Base-by-base conservation (phyloP, 92 coral and sea anemone genomes). In the Palythoa caribaeorum region DNA sequence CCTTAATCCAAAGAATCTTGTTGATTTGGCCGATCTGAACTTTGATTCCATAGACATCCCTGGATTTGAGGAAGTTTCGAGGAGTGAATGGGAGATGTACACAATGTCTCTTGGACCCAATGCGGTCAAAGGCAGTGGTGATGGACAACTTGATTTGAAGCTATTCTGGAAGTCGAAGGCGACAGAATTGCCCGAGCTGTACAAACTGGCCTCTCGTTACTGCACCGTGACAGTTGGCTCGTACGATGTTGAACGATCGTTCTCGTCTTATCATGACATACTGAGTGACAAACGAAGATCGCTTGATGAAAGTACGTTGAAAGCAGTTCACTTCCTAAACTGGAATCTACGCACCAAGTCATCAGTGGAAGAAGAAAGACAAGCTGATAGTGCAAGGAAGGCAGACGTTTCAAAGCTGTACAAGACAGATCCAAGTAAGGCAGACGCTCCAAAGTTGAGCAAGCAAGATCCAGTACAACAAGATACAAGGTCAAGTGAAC, bases 31-130 rank as follows among this genome's bases (percentile, higher is more conserved):
- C 28, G 53, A 51, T 40, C 83, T 17, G 52, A 90, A 66, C 9
- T 69, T 83, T 20, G 78, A 70, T 19, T 78, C 72, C 40, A 60
- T 90, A 0, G 90, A 90, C 86, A 52, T 71, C 5, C 96, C 96
- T 80, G 92, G 93, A 16, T 52, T 93, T 28, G 0, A 28, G 28
- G 28, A 28, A 28, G 28, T 28, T 28, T 28, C 0, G 28, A 28
- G 28, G 28, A 28, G 36, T 12, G 28, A 28, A 28, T 28, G 28
- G 28, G 28, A 28, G 28, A 28, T 28, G 28, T 28, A 28, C 28
- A 28, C 28, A 28, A 28, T 28, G 28, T 19, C 13, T 17, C 85
- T 80, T 52, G 85, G 85, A 40, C 94, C 92, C 21, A 75, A n/a
- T 57, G 94, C 89, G 63, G 94, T 91, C n/a, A 87, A 88, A 71